phyloP scores from a whole-genome alignment of 1,140 invertebrate species.

The Anadara kagoshimensis region DNA sequence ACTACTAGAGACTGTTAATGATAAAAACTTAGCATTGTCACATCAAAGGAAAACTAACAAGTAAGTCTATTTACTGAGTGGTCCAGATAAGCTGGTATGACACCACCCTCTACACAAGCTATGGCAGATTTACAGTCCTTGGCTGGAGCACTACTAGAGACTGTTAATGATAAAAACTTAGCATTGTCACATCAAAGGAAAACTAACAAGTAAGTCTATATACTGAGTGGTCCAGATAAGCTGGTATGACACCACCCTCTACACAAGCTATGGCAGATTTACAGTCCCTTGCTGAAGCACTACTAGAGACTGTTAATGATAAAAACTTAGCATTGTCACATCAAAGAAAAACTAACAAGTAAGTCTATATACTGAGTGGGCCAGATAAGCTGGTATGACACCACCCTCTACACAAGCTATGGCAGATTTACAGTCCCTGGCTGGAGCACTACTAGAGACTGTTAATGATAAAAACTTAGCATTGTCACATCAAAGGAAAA shows the following conservation, averaged over 20 bases:
- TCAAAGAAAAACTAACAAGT: slow-evolving; percentile 88
- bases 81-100: slow-evolving; percentile 46
- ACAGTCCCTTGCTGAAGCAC: slow-evolving; percentile 83
- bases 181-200: slow-evolving; percentile 88
- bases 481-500: slow-evolving; percentile 87
- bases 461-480: slow-evolving; percentile 89
- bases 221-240: not conserved
- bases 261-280: slow-evolving; percentile 84
- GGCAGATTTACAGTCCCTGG: slow-evolving; percentile 85
- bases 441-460: slow-evolving; percentile 85
- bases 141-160: slow-evolving; percentile 86
- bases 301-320: slow-evolving; percentile 88
- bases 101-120: slow-evolving; percentile 82
- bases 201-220: slow-evolving; percentile 80
- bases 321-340: slow-evolving; percentile 87
- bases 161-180: slow-evolving; percentile 88
- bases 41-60: slow-evolving; percentile 91
- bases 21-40: slow-evolving; percentile 86
- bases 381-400: slow-evolving; percentile 69
- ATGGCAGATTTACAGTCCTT: slow-evolving; percentile 84
- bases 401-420: slow-evolving; percentile 83
- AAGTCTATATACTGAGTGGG: slow-evolving; percentile 26
- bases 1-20: slow-evolving; percentile 87
- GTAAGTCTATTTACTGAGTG: slow-evolving; percentile 59
- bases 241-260: slow-evolving; percentile 81